Base-by-base conservation (phyloP, 2,888 invertebrate species). In the Itoplectis maculator region DNA sequence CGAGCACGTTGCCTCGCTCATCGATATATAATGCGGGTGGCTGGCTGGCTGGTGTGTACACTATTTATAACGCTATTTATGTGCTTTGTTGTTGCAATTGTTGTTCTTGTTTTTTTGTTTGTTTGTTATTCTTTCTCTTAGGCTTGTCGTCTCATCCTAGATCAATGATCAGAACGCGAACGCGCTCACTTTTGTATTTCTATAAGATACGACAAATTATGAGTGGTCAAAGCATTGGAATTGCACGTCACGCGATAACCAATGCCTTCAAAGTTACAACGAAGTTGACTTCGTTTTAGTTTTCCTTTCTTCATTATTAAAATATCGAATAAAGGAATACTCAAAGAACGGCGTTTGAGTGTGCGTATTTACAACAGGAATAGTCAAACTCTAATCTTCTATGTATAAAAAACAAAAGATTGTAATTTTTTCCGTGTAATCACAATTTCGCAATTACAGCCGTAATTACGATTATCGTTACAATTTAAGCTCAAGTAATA, bases 181-280 rank as follows among this genome's bases (percentile, higher is more conserved):
- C 66, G 76, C 76, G 79, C 65, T 68, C 37, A 56, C 79, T 68
- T 18, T 42, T 35, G 20, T 78, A 81, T 79, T 69, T 78, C 79
- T 85, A 85, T 81, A 81, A 87, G 84, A 84, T 86, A 82, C 84
- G 87, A 87, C 85, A 86, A 87, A 81, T 87, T 86, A 84, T 83
- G 86, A 86, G 59, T 86, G 86, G 86, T 86, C 86, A 70, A 63
- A 69, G 59, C 54, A 74, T 65, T 65, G 72, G 37, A 61, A 68
- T 75, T 74, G 78, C 72, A 76, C 59, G 54, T 73, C 73, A 42
- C 61, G 73, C 65, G 15, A 73, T 23, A 47, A 68, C 54, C 35
- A 49, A 79, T 47, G 40, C 61, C 29, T 20, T 77, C 72, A 65
- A 76, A 47, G 18, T 35, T 61, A 61, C 23, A 77, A 81, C 68